A percentile compares a stretch with the other conserved stretches of the same genome.
Evolutionary conservation across 1,140 invertebrate species (phyloP).

Genomic region (Phocides pigmalion): DNA sequence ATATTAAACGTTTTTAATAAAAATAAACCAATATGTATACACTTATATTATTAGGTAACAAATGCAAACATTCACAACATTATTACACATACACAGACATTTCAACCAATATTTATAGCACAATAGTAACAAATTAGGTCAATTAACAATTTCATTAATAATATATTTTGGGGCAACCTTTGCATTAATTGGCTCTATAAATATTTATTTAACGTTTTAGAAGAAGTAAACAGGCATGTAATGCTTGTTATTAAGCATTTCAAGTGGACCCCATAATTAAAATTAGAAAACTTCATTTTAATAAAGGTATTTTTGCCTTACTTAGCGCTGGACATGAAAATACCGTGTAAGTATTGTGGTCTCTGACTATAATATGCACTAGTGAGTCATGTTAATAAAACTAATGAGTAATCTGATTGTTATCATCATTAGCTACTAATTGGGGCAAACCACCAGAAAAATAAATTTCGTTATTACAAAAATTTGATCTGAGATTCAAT

Average conservation of each 20-base stretch:
- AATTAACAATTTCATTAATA: slow-evolving; percentile 19
- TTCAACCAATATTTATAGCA: slow-evolving; percentile 10
- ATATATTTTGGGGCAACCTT: slow-evolving; percentile 21
- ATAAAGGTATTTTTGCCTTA: too few relatives aligned
- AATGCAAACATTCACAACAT: slow-evolving; percentile 38
- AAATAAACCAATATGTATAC: slow-evolving; percentile 33
- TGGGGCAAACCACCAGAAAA: too few relatives aligned
- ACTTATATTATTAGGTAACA: slow-evolving; percentile 34
- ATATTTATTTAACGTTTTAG: slow-evolving; percentile 6
- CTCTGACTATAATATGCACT: too few relatives aligned
- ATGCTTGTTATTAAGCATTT: neutral
- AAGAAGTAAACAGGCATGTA: neutral
- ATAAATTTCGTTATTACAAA: neutral
- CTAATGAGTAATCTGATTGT: too few relatives aligned
- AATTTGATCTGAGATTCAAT: slow-evolving; percentile 25
- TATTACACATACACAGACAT: slow-evolving; percentile 10
- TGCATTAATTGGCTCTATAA: slow-evolving; percentile 16
- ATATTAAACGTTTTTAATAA: slow-evolving; percentile 31
- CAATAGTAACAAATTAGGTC: neutral
- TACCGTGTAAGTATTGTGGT: too few relatives aligned
- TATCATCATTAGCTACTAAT: too few relatives aligned
- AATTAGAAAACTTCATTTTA: too few relatives aligned
- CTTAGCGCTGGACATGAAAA: too few relatives aligned
- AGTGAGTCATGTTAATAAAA: too few relatives aligned
- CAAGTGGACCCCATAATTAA: too few relatives aligned